These are phyloP conservation scores for Marmota flaviventris DNA, from an alignment of 2,113 vertebrate species.

Conservation along the genomic window DNA sequence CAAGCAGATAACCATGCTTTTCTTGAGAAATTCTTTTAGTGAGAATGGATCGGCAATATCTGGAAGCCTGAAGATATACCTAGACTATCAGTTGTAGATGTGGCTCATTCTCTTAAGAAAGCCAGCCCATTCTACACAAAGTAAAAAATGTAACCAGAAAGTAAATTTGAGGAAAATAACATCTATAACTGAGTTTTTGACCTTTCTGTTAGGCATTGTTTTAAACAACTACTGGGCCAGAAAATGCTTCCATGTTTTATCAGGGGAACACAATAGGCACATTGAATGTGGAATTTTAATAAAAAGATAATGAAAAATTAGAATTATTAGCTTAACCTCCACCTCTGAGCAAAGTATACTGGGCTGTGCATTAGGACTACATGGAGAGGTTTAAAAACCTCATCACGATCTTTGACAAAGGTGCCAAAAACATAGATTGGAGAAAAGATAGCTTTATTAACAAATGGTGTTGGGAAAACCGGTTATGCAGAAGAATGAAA, in stretches of 20 bases:
- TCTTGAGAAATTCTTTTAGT: not conserved
- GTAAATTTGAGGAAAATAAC: not conserved
- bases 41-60: not conserved
- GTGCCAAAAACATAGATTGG: no score
- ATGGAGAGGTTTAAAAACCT: not conserved
- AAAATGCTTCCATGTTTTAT: constrained; percentile 26
- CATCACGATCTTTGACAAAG: not conserved
- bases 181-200: constrained; percentile 39
- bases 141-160: not conserved
- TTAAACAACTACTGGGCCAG: constrained; percentile 50
- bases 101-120: not conserved
- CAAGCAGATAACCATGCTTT: not conserved
- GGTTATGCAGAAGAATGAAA: no score
- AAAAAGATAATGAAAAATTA: constrained; percentile 58
- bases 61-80: not conserved
- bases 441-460: no score
- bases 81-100: not conserved
- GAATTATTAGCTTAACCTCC: constrained; percentile 15
- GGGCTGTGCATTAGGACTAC: not conserved
- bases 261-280: not conserved
- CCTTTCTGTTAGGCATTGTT: not conserved
- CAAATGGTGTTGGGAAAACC: no score
- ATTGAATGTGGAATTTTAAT: constrained; percentile 37
- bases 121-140: not conserved
- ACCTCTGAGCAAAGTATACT: not conserved